These are phyloP conservation scores for Gracilinanus agilis DNA, from an alignment of 2,113 vertebrate species.

Conservation along the genomic window DNA sequence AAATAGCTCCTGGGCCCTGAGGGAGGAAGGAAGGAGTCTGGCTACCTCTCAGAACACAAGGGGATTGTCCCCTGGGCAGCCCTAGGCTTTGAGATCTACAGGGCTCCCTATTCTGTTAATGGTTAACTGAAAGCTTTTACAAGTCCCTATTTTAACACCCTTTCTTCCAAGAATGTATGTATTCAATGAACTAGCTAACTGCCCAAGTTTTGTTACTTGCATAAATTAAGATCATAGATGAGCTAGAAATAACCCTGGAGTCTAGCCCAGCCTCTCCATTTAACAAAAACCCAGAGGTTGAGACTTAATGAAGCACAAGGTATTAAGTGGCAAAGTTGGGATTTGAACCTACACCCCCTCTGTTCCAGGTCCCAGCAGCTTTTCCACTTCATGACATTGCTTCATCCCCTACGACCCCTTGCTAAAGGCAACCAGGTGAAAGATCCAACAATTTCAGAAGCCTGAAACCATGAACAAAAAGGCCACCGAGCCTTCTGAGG, in stretches of 20 bases:
- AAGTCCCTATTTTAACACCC: neutral
- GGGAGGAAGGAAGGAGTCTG: conserved; percentile 19
- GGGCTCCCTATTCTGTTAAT: conserved; percentile 38
- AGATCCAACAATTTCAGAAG: neutral
- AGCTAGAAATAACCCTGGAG: neutral
- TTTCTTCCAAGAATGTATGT: neutral
- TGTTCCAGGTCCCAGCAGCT: neutral
- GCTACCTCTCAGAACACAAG: conserved; percentile 32
- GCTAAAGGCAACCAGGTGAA: neutral
- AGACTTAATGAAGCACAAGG: neutral
- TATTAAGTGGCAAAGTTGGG: neutral
- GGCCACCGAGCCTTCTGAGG: neutral
- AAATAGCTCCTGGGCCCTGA: conserved; percentile 37
- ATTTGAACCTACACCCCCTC: neutral
- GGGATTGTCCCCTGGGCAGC: conserved; percentile 27
- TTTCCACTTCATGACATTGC: neutral
- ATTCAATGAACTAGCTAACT: neutral
- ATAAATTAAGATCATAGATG: neutral
- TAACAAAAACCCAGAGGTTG: neutral
- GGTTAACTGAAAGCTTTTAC: conserved; percentile 45
- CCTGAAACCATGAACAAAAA: neutral
- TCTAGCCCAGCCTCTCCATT: neutral
- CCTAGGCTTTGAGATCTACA: neutral
- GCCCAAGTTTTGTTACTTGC: neutral
- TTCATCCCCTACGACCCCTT: neutral